Percentiles rank a stretch among this genome's conserved stretches.
Conservation (phyloP, 2,113 vertebrate genomes). For the Syngnathoides biaculeatus region DNA sequence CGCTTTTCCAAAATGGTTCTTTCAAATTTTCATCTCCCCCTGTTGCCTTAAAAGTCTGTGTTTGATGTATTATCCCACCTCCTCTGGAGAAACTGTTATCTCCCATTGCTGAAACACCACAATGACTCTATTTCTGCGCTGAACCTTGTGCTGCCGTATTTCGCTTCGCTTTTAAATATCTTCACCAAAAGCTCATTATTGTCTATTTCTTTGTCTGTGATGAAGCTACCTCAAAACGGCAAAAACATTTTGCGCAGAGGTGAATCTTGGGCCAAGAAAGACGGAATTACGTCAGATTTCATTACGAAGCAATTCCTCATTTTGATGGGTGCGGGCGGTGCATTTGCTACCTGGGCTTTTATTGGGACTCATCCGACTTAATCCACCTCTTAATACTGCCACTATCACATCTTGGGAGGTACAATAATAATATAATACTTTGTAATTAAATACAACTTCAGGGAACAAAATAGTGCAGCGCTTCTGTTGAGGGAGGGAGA, state of each 20-base stretch:
- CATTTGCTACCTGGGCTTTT: too few relatives aligned
- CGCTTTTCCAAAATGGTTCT: background rate
- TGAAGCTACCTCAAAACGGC: background rate
- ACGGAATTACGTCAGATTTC: background rate
- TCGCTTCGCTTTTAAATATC: conserved; percentile 5
- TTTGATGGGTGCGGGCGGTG: too few relatives aligned
- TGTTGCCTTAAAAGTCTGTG: conserved; percentile 9
- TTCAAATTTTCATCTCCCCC: background rate
- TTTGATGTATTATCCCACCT: conserved; percentile 1
- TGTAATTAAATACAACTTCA: background rate
- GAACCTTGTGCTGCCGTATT: background rate
- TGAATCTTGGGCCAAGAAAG: background rate
- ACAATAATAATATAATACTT: background rate
- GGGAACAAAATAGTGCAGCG: too few relatives aligned
- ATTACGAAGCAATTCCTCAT: background rate
- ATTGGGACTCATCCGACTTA: too few relatives aligned
- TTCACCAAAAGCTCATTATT: background rate
- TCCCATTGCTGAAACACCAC: background rate
- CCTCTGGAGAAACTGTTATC: background rate
- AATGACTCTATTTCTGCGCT: background rate
- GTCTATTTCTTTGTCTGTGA: background rate
- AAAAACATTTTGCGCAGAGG: too few relatives aligned
- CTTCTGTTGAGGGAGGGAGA: too few relatives aligned
- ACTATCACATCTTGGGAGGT: too few relatives aligned
- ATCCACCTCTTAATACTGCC: too few relatives aligned